Evolutionary conservation across 2,113 vertebrate species (phyloP), one percentile per base, ranked within the genome.

Genomic region (Pteruthius melanotis): DNA sequence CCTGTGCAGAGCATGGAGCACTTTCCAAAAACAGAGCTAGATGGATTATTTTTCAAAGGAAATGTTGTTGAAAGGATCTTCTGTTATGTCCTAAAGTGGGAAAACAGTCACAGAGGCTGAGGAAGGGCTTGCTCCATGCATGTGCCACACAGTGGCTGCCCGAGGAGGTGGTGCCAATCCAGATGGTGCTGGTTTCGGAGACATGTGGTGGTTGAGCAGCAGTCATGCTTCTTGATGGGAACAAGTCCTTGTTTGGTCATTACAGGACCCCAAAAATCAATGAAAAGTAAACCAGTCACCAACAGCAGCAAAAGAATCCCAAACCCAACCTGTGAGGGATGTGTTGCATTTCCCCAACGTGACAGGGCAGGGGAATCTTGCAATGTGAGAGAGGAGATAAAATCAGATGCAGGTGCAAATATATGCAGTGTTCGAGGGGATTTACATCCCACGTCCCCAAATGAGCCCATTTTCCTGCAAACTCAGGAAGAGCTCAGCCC

Each of bases 31-130:
- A 97, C 98, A 98, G 95, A 97, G 97, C 83, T 96, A 35, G 89
- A 97, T 97, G 97, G 97, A 95, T 98, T 98, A 98, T 98, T 98
- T 98, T 98, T 97, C 97, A 98, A 98, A 98, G 98, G 98, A 98
- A 98, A 97, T 98, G 97, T 98, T 98, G 97, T 98, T 97, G 96
- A 98, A 98, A 97, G 91, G 95, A 92, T 96, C 93, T 94, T 77
- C 61, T 94, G 97, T 97, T 96, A 82, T 86, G 78, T 97, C 95
- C 97, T 74, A 88, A 96, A 96, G 84, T 75, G 93, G 97, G 96
- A 97, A 97, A 97, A 96, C 74, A 85, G 83, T 45, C 77, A 69
- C 87, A 18, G 86, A 53, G 75, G 75, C 44, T 8, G 66, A 82
- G 92, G 91, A 95, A 92, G 80, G 68, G 61, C 59, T 78, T 86